Percentiles rank a stretch among this genome's conserved stretches.
Evolutionary conservation across 2,888 invertebrate species (phyloP).

Genomic region (Spicauda simplicius): DNA sequence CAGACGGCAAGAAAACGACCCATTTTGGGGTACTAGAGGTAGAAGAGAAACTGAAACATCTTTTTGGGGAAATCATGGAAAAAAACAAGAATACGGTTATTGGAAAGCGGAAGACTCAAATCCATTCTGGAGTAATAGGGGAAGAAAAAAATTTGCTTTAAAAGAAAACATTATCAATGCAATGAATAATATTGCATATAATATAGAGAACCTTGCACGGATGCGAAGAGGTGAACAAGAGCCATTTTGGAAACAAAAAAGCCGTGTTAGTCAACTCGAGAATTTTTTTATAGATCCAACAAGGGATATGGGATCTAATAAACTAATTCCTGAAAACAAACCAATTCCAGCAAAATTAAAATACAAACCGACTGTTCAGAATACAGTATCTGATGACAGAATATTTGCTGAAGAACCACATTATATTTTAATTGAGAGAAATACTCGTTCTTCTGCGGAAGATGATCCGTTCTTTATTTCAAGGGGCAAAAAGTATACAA

Average conservation of each 20-base stretch:
- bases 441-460: slow-evolving; percentile 71
- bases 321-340: background rate
- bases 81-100: slow-evolving; percentile 28
- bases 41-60: slow-evolving; percentile 47
- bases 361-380: slow-evolving; percentile 49
- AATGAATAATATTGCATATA: slow-evolving; percentile 58
- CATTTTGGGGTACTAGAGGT: slow-evolving; percentile 68
- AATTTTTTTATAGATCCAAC: slow-evolving; percentile 53
- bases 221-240: slow-evolving; percentile 50
- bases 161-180: slow-evolving; percentile 59
- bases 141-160: slow-evolving; percentile 57
- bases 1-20: too few species aligned
- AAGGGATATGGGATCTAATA: slow-evolving; percentile 40
- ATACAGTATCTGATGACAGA: slow-evolving; percentile 65
- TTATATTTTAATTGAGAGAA: slow-evolving; percentile 79
- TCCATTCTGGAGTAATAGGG: slow-evolving; percentile 67
- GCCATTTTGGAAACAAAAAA: slow-evolving; percentile 61
- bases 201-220: slow-evolving; percentile 60
- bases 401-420: slow-evolving; percentile 83
- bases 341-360: slow-evolving; percentile 14
- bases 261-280: slow-evolving; percentile 60
- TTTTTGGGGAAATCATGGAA: background rate
- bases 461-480: slow-evolving; percentile 74
- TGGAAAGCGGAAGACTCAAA: slow-evolving; percentile 42
- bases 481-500: slow-evolving; percentile 67